These are phyloP conservation scores for Rhynchomys soricoides DNA, from an alignment of 2,113 vertebrate species.

Conservation along the genomic window DNA sequence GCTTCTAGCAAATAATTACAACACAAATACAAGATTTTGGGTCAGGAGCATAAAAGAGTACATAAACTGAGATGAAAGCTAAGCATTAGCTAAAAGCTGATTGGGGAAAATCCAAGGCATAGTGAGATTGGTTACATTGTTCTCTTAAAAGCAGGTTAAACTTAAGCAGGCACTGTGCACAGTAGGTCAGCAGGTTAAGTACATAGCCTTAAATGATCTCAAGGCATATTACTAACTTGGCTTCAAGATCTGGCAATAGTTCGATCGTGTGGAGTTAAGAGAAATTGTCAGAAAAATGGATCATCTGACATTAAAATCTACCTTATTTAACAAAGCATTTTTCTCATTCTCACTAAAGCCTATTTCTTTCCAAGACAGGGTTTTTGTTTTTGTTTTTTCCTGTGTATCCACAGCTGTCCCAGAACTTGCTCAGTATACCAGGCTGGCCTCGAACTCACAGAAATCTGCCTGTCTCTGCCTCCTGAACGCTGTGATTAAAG, in stretches of 20 bases:
- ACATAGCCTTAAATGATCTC: not conserved
- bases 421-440: not conserved
- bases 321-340: not conserved
- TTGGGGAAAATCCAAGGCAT: not conserved
- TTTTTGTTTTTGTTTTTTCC: not conserved
- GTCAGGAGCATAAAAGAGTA: not conserved
- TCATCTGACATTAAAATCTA: not conserved
- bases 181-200: not conserved
- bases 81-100: not conserved
- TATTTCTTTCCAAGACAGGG: not conserved
- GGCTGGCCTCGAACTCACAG: not conserved
- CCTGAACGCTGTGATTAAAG: not conserved
- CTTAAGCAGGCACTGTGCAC: not conserved
- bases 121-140: not conserved
- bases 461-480: not conserved
- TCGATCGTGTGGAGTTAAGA: not conserved
- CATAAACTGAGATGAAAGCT: not conserved
- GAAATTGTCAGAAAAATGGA: not conserved
- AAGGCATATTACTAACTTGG: not conserved
- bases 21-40: not conserved
- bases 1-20: not conserved
- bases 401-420: not conserved
- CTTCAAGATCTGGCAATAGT: not conserved
- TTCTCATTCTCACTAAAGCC: conserved; percentile 16
- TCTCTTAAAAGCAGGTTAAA: not conserved